These are phyloP conservation scores for Helostoma temminkii DNA, from an alignment of 2,797 vertebrate genomes.

Conservation along the genomic window DNA sequence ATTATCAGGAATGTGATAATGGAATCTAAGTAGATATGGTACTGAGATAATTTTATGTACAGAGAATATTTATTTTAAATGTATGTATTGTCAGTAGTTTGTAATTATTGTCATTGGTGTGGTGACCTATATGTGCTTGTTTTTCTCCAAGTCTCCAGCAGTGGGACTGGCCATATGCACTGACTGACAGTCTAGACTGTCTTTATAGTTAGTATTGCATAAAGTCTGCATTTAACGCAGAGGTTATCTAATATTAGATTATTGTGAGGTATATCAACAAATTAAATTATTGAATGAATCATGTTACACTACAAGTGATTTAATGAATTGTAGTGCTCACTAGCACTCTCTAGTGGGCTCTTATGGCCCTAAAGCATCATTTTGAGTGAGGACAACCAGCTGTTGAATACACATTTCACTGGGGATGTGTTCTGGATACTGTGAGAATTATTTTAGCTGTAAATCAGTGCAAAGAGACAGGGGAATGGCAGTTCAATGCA, in stretches of 20 bases:
- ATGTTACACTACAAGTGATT: constrained; percentile 33
- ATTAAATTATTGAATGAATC: constrained; percentile 56
- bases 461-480: constrained; percentile 44
- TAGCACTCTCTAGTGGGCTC: constrained; percentile 53
- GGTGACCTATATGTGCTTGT: constrained; percentile 56
- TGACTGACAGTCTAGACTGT: constrained; percentile 65
- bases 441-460: constrained; percentile 41
- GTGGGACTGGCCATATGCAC: constrained; percentile 76
- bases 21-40: constrained; percentile 49
- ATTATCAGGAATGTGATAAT: constrained; percentile 44
- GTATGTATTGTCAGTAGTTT: constrained; percentile 72
- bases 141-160: constrained; percentile 57
- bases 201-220: constrained; percentile 55
- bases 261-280: constrained; percentile 46
- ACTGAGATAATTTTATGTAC: constrained; percentile 74
- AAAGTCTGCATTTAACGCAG: constrained; percentile 54
- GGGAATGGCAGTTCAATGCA: constrained; percentile 23
- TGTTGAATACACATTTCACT: constrained; percentile 48
- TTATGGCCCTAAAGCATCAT: constrained; percentile 15
- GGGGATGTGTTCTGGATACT: constrained; percentile 21
- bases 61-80: constrained; percentile 79
- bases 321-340: constrained; percentile 39
- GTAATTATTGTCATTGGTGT: constrained; percentile 56
- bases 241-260: constrained; percentile 36
- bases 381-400: constrained; percentile 42